Base-by-base conservation (phyloP, 1,140 invertebrate genomes). In the Trichonephila clavata region DNA sequence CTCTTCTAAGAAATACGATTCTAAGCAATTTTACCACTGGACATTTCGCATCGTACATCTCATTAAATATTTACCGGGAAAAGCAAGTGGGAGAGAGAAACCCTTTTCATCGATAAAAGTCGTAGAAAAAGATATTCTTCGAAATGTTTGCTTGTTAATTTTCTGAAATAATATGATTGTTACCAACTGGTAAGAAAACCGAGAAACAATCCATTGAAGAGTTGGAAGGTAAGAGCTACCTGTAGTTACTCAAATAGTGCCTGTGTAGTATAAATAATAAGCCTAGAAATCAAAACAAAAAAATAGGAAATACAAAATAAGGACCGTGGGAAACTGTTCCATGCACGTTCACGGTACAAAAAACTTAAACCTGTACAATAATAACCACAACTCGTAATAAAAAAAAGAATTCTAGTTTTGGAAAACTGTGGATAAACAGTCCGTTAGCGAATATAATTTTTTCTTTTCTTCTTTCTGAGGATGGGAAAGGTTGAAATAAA, bases 151-250 rank as follows among this genome's bases (percentile, higher is more conserved):
- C 27, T 16, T 18, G 71, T 77, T 77, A 39, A 77, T 77, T 77
- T 39, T 77, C 27, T 18, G 39, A 39, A 77, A 77, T 77, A 16
- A 77, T 77, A 77, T 77, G 32, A 77, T 77, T 77, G 71, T 77
- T 77, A 77, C 4, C n/a, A 77, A 16, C 10, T 77, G 27, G 32
- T 77, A 27, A 14, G 6, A 39, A 18, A 27, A 2, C n/a, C 0
- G 10, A 5, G 16, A 7, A 77, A 18, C 10, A 18, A 77, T 77
- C 6, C 16, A 77, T 18, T 39, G 4, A 27, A 14, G 3, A 32
- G 18, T 77, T 39, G 24, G 14, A 27, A 13, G 24, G 39, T 32
- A 39, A 39, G 4, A 39, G 6, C 27, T 77, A 16, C 39, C 39
- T 77, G 32, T 77, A 39, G 71, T 77, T 77, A 32, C 32, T 77